A percentile compares a stretch with the other conserved stretches of the same genome.
Evolutionary conservation across 2,888 invertebrate species (phyloP).

Genomic region (Mythimna lalbum): DNA sequence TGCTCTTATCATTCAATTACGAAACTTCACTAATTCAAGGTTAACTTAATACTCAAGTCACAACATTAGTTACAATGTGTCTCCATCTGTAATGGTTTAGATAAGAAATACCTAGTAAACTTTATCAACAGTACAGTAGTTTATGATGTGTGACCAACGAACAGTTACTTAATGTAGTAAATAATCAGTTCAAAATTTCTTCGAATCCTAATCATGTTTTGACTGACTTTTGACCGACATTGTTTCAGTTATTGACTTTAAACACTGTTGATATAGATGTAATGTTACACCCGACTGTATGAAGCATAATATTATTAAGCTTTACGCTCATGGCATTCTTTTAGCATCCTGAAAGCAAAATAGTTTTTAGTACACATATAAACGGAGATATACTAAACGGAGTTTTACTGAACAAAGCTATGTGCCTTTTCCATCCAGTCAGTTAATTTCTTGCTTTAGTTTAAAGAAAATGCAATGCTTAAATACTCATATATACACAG

Average conservation of each 20-base stretch:
- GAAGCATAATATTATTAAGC: constrained; percentile 4
- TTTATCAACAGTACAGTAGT: constrained; percentile 51
- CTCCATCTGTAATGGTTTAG: constrained; percentile 36
- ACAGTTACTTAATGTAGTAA: constrained; percentile 49
- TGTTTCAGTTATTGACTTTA: constrained; percentile 52
- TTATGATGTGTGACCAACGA: constrained; percentile 53
- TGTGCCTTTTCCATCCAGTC: too few relatives aligned
- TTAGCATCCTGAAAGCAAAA: neutral
- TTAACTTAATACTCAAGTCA: constrained; percentile 53
- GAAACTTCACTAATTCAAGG: constrained; percentile 56
- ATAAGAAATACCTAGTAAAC: constrained; percentile 54
- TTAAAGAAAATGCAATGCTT: constrained; percentile 1
- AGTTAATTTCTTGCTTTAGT: neutral
- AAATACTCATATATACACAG: neutral
- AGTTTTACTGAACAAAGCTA: neutral
- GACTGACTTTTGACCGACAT: constrained; percentile 30
- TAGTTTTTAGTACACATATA: neutral
- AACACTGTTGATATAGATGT: constrained; percentile 12
- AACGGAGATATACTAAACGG: neutral
- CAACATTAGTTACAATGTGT: constrained; percentile 26
- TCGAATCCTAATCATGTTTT: constrained; percentile 55
- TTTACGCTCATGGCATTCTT: neutral
- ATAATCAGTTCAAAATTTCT: constrained; percentile 43
- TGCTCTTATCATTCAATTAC: constrained; percentile 49
- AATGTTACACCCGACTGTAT: neutral